These are phyloP conservation scores for Chymomyza caudatula DNA, from an alignment of 2,888 invertebrate genomes.

Conservation along the genomic window DNA sequence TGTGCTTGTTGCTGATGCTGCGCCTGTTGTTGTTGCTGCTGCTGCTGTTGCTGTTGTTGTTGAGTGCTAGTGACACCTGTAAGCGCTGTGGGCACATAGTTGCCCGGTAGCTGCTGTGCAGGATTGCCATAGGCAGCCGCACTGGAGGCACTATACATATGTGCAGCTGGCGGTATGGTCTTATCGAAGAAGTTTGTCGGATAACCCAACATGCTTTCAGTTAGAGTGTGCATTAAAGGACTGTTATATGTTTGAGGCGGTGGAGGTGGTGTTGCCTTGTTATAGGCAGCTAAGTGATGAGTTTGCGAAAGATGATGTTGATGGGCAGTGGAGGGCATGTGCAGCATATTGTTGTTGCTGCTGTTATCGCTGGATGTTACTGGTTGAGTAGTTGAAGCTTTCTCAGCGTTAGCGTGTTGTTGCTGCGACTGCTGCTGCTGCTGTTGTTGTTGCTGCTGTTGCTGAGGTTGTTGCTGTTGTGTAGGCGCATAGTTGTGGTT, in stretches of 20 bases:
- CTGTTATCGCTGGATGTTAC: constrained; percentile 24
- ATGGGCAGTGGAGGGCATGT: constrained; percentile 51
- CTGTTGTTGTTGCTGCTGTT: constrained; percentile 30
- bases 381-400: constrained; percentile 45
- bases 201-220: constrained; percentile 74
- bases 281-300: constrained; percentile 75
- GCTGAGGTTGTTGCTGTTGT: constrained; percentile 43
- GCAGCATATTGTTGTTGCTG: constrained; percentile 54
- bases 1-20: constrained; percentile 25
- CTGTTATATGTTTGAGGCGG: constrained; percentile 74
- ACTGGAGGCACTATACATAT: constrained; percentile 79
- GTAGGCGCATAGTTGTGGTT: constrained; percentile 60
- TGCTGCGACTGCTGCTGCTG: constrained; percentile 47
- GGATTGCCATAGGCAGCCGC: constrained; percentile 68
- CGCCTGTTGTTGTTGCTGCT: constrained; percentile 36
- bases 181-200: constrained; percentile 80
- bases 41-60: constrained; percentile 36
- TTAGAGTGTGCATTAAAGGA: constrained; percentile 71
- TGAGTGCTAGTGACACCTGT: constrained; percentile 37
- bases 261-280: constrained; percentile 70
- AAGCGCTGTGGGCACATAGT: constrained; percentile 46
- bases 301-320: constrained; percentile 71
- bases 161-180: constrained; percentile 81
- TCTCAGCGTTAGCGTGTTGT: constrained; percentile 42
- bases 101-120: constrained; percentile 63